These are phyloP conservation scores for Peromyscus leucopus DNA, from an alignment of 2,113 vertebrate species.

Conservation along the genomic window DNA sequence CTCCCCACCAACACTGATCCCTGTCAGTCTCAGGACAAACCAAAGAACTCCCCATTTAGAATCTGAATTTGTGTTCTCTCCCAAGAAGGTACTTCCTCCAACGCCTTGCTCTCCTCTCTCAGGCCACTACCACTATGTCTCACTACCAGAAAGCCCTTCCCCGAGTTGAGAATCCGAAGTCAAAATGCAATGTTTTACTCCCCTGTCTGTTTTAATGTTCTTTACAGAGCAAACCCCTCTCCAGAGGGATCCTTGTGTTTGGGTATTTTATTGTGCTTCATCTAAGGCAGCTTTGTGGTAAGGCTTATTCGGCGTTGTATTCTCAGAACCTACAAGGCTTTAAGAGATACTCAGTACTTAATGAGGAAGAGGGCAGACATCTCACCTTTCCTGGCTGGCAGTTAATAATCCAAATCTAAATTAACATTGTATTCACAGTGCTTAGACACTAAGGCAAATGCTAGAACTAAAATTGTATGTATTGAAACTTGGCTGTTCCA, in stretches of 20 bases:
- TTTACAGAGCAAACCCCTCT: not conserved
- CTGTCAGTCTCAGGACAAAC: not conserved
- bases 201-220: not conserved
- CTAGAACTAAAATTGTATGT: not conserved
- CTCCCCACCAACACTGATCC: too few species aligned
- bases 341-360: not conserved
- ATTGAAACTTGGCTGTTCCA: not conserved
- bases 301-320: not conserved
- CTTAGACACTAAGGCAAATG: not conserved
- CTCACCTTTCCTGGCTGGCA: not conserved
- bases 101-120: not conserved
- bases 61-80: not conserved
- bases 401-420: not conserved
- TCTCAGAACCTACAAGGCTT: not conserved
- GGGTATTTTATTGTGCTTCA: not conserved
- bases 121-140: not conserved
- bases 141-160: not conserved
- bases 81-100: not conserved
- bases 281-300: rapidly evolving
- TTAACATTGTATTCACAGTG: not conserved
- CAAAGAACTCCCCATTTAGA: too few species aligned
- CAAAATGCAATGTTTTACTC: too few species aligned
- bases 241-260: too few species aligned
- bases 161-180: not conserved
- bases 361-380: not conserved